Evolutionary conservation across 92 coral and sea anemone species (phyloP), one percentile per base, ranked within the genome.

Genomic region (Virgularia gustaviana): DNA sequence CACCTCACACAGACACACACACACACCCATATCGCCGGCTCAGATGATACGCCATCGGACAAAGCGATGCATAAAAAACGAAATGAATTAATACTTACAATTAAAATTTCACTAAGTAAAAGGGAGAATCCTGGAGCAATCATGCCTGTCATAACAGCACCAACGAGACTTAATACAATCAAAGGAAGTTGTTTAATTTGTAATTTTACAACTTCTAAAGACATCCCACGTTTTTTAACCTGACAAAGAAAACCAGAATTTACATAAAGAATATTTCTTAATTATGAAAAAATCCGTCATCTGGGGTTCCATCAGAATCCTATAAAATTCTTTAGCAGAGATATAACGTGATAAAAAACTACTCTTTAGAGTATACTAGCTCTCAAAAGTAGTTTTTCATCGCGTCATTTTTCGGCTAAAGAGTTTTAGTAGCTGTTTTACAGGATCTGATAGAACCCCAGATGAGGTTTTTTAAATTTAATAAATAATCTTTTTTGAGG

Each of bases 111-210:
- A 8, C 89, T 82, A 73, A 91, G 89, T 57, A 91, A 86, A 57
- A 81, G 61, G 11, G 96, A 75, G 36, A 91, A 81, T 23, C 97
- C 97, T 2, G 97, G 97, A 45, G 97, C 91, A 19, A 88, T 76
- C 89, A 91, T 79, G n/a, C 97, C 97, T 0, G 96, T 84, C 44
- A 91, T 83, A 23, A 85, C 83, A 3, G 97, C 95, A 6, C 97
- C 97, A 8, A 86, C 71, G 4, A 83, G 88, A 6, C 91, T 90
- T n/a, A 88, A 81, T 30, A 91, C 47, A 65, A 91, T 36, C 65
- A 91, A 78, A 9, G 97, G 97, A 20, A 87, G 85, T 42, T 91
- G 96, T 52, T 80, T 56, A 6, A 91, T 60, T 70, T 88, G 91
- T 81, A 88, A 79, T 35, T 53, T 64, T 24, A 88, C 45, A 60